A percentile compares a stretch with the other conserved stretches of the same genome.
phyloP scores from a whole-genome alignment of 1,140 invertebrate genomes.

The Antheraea pernyi region DNA sequence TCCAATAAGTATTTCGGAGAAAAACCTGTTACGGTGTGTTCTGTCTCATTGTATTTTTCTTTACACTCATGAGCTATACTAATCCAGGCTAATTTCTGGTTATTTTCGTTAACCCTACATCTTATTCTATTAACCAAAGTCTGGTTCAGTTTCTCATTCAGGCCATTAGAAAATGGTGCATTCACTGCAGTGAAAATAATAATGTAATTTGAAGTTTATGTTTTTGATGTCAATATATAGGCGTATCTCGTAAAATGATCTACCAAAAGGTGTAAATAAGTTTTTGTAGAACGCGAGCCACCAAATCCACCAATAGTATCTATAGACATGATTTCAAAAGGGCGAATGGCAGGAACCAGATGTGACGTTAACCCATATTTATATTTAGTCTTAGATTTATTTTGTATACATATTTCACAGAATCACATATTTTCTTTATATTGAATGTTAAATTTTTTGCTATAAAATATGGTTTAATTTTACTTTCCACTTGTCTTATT shows the following conservation, averaged over 20 bases:
- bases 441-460: not conserved
- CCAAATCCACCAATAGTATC: slow-evolving; percentile 11
- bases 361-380: not conserved
- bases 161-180: too few species aligned
- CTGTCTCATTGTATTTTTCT: not conserved
- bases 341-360: not conserved
- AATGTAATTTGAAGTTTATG: too few species aligned
- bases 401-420: not conserved
- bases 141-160: too few species aligned
- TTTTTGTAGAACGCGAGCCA: slow-evolving; percentile 9
- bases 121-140: not conserved
- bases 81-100: not conserved
- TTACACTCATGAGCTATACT: not conserved
- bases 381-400: not conserved
- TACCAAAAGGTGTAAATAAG: not conserved
- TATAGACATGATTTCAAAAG: slow-evolving; percentile 6
- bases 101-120: not conserved
- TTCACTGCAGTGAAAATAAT: too few species aligned
- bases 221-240: not conserved
- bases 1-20: not conserved
- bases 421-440: not conserved
- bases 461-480: not conserved
- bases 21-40: not conserved
- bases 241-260: not conserved
- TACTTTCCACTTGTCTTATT: slow-evolving; percentile 2